Conservation (phyloP, 2,797 vertebrate species). For the Schizopygopsis pylzovi region DNA sequence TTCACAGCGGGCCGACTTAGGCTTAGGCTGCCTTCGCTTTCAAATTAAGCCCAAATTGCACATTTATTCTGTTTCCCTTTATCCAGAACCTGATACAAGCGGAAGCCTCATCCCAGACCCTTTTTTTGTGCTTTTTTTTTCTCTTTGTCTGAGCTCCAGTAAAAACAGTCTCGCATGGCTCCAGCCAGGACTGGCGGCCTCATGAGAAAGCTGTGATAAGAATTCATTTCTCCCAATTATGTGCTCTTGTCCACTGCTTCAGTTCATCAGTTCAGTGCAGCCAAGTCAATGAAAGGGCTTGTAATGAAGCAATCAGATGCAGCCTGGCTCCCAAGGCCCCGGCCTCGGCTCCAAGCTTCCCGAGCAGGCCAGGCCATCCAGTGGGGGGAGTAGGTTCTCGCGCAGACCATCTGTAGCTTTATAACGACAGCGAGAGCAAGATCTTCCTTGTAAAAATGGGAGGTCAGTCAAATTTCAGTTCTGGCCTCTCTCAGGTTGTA, state of each 20-base stretch:
- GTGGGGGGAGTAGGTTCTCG: constrained; percentile 54
- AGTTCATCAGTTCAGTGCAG: constrained; percentile 89
- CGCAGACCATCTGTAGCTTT: constrained; percentile 62
- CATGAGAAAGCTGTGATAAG: constrained; percentile 87
- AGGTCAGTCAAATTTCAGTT: constrained; percentile 65
- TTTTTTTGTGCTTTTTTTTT: constrained; percentile 39
- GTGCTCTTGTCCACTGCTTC: constrained; percentile 88
- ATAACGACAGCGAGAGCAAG: constrained; percentile 74
- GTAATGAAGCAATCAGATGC: constrained; percentile 90
- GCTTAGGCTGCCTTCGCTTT: constrained; percentile 60
- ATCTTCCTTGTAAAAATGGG: constrained; percentile 72
- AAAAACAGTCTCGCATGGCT: constrained; percentile 65
- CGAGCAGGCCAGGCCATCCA: constrained; percentile 68
- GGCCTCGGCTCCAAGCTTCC: constrained; percentile 72
- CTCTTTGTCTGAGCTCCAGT: constrained; percentile 41
- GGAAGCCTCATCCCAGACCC: constrained; percentile 49
- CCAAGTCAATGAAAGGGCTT: constrained; percentile 89
- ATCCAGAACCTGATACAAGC: constrained; percentile 34
- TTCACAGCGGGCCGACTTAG: constrained; percentile 2
- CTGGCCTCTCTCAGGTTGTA: constrained; percentile 65
- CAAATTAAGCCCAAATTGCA: constrained; percentile 52
- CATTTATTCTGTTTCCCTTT: constrained; percentile 9
- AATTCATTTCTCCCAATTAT: constrained; percentile 94
- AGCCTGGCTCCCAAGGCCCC: constrained; percentile 75
- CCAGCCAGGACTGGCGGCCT: constrained; percentile 76